Evolutionary conservation across 2,113 vertebrate species (phyloP).

Genomic region (Dicentrarchus labrax): DNA sequence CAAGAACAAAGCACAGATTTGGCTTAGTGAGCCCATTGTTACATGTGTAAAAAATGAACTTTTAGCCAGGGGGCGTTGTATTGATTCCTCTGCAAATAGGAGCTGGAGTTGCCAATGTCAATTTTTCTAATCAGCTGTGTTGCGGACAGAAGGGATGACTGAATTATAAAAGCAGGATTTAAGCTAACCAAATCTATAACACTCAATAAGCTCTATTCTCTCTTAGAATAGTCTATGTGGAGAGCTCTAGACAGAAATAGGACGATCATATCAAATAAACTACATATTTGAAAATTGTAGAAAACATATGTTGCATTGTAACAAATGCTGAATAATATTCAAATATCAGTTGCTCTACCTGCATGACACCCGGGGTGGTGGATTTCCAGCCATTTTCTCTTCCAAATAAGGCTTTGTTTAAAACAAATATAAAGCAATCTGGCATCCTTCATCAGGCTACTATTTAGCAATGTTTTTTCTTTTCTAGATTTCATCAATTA

Average conservation of each 20-base stretch:
- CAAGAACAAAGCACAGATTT: not conserved
- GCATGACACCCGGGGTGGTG: too few relatives aligned
- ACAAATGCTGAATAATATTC: not conserved
- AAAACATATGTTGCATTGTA: not conserved
- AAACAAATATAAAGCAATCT: not conserved
- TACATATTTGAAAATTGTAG: not conserved
- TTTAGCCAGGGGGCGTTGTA: not conserved
- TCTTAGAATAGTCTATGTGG: not conserved
- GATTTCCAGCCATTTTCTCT: not conserved
- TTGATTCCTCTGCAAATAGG: conserved; percentile 20
- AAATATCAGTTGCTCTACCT: not conserved
- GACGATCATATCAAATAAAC: not conserved
- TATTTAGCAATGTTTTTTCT: not conserved
- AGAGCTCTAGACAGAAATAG: not conserved
- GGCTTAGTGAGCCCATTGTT: not conserved
- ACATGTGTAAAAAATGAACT: conserved; percentile 7
- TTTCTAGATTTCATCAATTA: conserved; percentile 18
- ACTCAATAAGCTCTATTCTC: conserved; percentile 3
- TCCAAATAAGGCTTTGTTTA: not conserved
- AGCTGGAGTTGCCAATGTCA: conserved; percentile 4
- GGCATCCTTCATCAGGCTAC: not conserved
- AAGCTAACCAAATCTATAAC: not conserved
- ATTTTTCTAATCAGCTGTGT: conserved; percentile 29
- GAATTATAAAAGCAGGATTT: not conserved
- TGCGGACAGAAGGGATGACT: not conserved